Evolutionary conservation across 2,797 vertebrate genomes (phyloP), one percentile per base, ranked within the genome.

Genomic region (Spinibarbus caldwelli): DNA sequence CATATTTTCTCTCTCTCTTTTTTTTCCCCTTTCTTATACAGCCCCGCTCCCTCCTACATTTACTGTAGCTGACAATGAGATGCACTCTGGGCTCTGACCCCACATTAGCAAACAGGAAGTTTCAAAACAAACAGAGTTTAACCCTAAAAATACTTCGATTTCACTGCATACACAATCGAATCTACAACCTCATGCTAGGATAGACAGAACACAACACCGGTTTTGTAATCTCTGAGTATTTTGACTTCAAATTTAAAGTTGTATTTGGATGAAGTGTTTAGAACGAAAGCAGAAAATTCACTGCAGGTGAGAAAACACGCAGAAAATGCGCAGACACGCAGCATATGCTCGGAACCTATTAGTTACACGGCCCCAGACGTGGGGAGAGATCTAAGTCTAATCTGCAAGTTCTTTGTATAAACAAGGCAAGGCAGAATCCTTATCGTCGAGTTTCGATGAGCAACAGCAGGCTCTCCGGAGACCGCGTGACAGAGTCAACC

Each of bases 41-140:
- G 94, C 92, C 92, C 91, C 89, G 90, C 92, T 93, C 84, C 94
- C 95, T 95, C 94, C 94, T 94, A 92, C 89, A 92, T 93, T 92
- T 92, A 84, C 91, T 86, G 76, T 84, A 87, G 68, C 78, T 90
- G 71, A 90, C 78, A 82, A 90, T 88, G 59, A 79, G 85, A 80
- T 81, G 82, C 86, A 87, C 85, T 87, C 66, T 83, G 67, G 17
- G 41, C 86, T 38, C 54, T 34, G 38, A 71, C 66, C 62, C 54
- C 75, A 82, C 85, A 86, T 80, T 83, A 79, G 77, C 75, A 62
- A 45, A 41, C 72, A 79, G 79, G 85, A 86, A 86, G 72, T 87
- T 49, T 82, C 5, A 67, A 34, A 66, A 52, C 54, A 85, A 78
- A 77, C 49, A 75, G 1, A 36, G 67, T 54, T 86, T 86, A 86